phyloP scores from a whole-genome alignment of 2,888 invertebrate species.

The Sinhomidia bicolor region DNA sequence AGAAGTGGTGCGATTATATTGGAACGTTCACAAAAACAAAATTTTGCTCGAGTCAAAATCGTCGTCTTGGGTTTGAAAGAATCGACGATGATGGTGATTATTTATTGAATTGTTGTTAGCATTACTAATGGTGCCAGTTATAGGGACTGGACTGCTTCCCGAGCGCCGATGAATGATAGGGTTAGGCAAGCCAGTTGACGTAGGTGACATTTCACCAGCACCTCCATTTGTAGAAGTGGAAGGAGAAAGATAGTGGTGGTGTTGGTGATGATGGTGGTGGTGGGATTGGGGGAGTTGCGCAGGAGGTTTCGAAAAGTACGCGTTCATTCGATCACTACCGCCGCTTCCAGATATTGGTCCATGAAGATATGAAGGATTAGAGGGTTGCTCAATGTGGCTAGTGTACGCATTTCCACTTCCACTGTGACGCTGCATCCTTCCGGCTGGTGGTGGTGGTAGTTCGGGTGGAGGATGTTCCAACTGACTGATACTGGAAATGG shows the following conservation, averaged over 20 bases:
- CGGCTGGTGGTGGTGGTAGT: constrained; percentile 34
- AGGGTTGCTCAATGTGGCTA: constrained; percentile 39
- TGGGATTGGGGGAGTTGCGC: constrained; percentile 14
- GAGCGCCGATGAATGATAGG: constrained; percentile 78
- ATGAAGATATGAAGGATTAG: constrained; percentile 75
- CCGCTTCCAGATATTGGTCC: constrained; percentile 67
- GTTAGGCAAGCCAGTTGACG: constrained; percentile 60
- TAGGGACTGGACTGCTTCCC: constrained; percentile 80
- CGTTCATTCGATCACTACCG: constrained; percentile 64
- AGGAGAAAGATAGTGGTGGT: constrained; percentile 2
- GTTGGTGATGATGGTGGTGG: constrained; percentile 15
- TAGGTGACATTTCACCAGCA: background rate
- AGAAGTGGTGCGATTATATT: background rate
- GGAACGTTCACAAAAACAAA: constrained; percentile 74
- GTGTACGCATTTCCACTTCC: constrained; percentile 45
- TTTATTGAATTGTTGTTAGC: constrained; percentile 17
- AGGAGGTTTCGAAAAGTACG: constrained; percentile 54
- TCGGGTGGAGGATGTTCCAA: constrained; percentile 62
- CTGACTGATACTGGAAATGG: constrained; percentile 74
- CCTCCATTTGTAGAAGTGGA: constrained; percentile 33
- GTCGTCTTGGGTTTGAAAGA: constrained; percentile 74
- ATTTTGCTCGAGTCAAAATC: constrained; percentile 77
- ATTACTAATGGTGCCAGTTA: constrained; percentile 68
- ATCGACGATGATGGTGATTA: constrained; percentile 61
- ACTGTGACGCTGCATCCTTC: constrained; percentile 72